Conservation (phyloP, 2,113 vertebrate genomes). For the Gila orcuttii region DNA sequence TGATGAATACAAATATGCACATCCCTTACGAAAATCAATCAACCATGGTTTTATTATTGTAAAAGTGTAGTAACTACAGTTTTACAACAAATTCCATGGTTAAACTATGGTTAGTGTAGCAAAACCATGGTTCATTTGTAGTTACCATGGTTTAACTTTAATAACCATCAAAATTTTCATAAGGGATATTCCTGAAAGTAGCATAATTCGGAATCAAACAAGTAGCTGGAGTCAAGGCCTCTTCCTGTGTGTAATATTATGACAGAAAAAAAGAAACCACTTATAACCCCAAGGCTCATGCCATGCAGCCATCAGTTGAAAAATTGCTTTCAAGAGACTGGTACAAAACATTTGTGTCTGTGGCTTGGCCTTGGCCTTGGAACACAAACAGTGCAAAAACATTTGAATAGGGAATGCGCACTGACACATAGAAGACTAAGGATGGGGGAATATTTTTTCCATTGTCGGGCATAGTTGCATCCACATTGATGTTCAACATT, state of each 20-base stretch:
- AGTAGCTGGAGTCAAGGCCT: not conserved
- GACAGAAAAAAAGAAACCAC: not conserved
- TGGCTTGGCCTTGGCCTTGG: conserved; percentile 38
- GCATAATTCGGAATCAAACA: not conserved
- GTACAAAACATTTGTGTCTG: conserved; percentile 4
- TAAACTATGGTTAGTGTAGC: too few relatives aligned
- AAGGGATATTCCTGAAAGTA: not conserved
- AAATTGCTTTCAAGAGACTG: conserved; percentile 28
- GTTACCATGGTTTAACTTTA: too few relatives aligned
- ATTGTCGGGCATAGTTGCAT: not conserved
- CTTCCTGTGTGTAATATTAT: conserved; percentile 15
- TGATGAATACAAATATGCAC: not conserved
- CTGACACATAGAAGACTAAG: not conserved
- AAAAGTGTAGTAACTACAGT: too few relatives aligned
- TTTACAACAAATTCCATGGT: too few relatives aligned
- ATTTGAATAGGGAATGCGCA: not conserved
- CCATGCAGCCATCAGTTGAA: conserved; percentile 8
- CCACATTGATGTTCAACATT: not conserved
- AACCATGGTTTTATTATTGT: too few relatives aligned
- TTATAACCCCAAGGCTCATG: conserved; percentile 22
- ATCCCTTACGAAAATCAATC: too few relatives aligned
- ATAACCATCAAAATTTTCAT: too few relatives aligned
- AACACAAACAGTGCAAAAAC: conserved; percentile 17
- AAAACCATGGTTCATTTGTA: too few relatives aligned
- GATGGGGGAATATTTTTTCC: conserved; percentile 11